Conservation (phyloP, 2,888 invertebrate species). For the Gerris lacustris region DNA sequence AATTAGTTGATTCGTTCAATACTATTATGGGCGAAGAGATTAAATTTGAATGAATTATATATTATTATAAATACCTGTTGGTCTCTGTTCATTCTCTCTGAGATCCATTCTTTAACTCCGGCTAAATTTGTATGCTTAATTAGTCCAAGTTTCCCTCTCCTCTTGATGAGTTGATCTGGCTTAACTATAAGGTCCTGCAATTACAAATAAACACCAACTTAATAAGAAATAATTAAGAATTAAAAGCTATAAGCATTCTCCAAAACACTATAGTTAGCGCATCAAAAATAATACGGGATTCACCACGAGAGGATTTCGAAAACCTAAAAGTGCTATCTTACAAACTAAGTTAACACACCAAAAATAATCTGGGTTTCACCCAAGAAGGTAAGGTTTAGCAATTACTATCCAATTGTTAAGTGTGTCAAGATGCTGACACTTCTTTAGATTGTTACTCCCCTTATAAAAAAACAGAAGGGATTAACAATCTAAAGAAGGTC, state of each 20-base stretch:
- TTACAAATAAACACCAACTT: slow-evolving; percentile 12
- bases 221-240: slow-evolving; percentile 13
- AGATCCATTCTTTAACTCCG: slow-evolving; percentile 74
- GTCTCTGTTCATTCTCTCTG: slow-evolving; percentile 68
- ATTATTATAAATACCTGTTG: slow-evolving; percentile 44
- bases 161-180: slow-evolving; percentile 96
- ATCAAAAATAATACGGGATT: too few relatives aligned
- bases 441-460: too few relatives aligned
- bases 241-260: background rate
- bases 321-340: too few relatives aligned
- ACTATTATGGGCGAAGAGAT: background rate
- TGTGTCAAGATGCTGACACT: too few relatives aligned
- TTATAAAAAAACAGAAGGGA: too few relatives aligned
- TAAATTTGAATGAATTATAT: background rate
- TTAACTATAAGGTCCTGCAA: slow-evolving; percentile 86
- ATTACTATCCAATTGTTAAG: too few relatives aligned
- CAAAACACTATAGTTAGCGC: background rate
- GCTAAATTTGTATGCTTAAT: slow-evolving; percentile 78
- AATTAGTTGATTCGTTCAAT: background rate
- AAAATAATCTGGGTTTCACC: too few relatives aligned
- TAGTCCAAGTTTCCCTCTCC: slow-evolving; percentile 91
- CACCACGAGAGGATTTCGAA: too few relatives aligned
- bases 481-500: too few relatives aligned
- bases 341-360: too few relatives aligned
- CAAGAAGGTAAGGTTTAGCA: too few relatives aligned